Base-by-base conservation (phyloP, 1,140 invertebrate species). In the Odontomachus brunneus region DNA sequence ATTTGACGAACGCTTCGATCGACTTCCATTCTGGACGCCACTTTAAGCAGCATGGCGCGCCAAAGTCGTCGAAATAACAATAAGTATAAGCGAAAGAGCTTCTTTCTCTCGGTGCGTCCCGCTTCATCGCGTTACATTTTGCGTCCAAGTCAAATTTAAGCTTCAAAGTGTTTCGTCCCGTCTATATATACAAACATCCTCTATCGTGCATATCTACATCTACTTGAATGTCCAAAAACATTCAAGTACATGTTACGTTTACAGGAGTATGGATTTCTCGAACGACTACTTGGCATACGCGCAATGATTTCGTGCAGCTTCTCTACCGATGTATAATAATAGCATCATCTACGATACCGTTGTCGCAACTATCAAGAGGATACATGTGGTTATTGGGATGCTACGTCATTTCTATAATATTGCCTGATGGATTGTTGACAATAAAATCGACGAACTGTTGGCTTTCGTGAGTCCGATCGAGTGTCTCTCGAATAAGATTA, bases 1-100 rank as follows among this genome's bases (percentile, higher is more conserved):
- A 80, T 71, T 80, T 80, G 75, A 80, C 51, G 49, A 78, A 69
- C 65, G 49, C 51, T 44, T 53, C 49, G 74, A 78, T n/a, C n/a
- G n/a, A n/a, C n/a, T n/a, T n/a, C n/a, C n/a, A n/a, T 67, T 69
- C 38, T 17, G 14, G 51, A 33, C 17, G 24, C 9, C 65, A 57
- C 65, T 80, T 80, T 71, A 71, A 57, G 51, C 63, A 19, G 22
- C 29, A 14, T 22, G 57, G 19, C 15, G 49, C 65, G 53, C 38
- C 51, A 14, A 55, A 80, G 12, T 80, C 69, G 4, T 80, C 51
- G 48, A 71, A 80, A 80, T 59, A 69, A 12, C 33, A 69, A 38
- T 44, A 44, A 38, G 44, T 11, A 33, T 2, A 29, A 51, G 38
- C 2, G 19, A 26, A 19, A 55, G 26, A 69, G 1, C 7, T 55